Conservation (phyloP, 2,797 vertebrate species). For the Phaenicophaeus curvirostris region DNA sequence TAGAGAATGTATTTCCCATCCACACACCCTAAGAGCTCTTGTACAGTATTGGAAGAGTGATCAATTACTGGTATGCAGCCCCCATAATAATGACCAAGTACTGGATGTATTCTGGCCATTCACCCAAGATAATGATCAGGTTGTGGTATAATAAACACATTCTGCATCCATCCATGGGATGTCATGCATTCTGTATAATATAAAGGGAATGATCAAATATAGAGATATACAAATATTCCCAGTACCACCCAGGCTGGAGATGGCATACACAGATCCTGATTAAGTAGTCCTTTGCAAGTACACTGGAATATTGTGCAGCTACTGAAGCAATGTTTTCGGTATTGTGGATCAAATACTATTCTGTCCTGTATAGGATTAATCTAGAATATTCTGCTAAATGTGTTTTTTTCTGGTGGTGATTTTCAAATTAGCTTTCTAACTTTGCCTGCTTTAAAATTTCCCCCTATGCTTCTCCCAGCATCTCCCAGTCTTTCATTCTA, state of each 20-base stretch:
- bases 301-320: neutral
- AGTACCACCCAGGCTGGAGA: slow-evolving; percentile 55
- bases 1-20: slow-evolving; percentile 3
- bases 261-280: neutral
- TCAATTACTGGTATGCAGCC: slow-evolving; percentile 37
- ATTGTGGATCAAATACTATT: neutral
- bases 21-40: neutral
- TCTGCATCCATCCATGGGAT: slow-evolving; percentile 45
- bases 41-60: slow-evolving; percentile 54
- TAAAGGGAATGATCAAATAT: slow-evolving; percentile 38
- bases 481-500: neutral
- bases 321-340: neutral
- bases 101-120: slow-evolving; percentile 24
- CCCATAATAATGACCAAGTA: slow-evolving; percentile 51
- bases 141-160: slow-evolving; percentile 42
- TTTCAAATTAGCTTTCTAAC: neutral
- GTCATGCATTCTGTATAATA: slow-evolving; percentile 53
- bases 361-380: neutral
- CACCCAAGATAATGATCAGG: slow-evolving; percentile 57
- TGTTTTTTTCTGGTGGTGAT: neutral
- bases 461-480: neutral
- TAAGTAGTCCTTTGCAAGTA: slow-evolving; percentile 1
- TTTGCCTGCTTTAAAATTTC: neutral
- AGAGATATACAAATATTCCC: slow-evolving; percentile 55
- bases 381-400: neutral